Conservation (phyloP, 2,113 vertebrate species). For the human region GRCh38 chr13:72365001-72365500, state of each 20-base stretch:
- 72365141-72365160: conserved; percentile 99
- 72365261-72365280: conserved; percentile 99
- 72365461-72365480: conserved; percentile 66
- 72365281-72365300: conserved; percentile 99
- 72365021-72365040: conserved; percentile 99
- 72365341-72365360: conserved; percentile 99
- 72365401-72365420: conserved; percentile 79
- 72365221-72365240: conserved; percentile 98
- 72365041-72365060: conserved; percentile 99
- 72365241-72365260: conserved; percentile 99
- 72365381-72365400: conserved; percentile 86
- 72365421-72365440: conserved; percentile 74
- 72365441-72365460: conserved; percentile 62
- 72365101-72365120: conserved; percentile 99
- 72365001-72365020: conserved; percentile 99
- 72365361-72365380: conserved; percentile 89
- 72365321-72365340: conserved; percentile 99
- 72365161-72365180: conserved; percentile 99
- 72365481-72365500: not conserved
- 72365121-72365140: conserved; percentile 96
- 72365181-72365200: conserved; percentile 96
- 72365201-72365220: conserved; percentile 97
- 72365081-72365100: conserved; percentile 99
- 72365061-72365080: conserved; percentile 99
- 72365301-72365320: conserved; percentile 99